Percentiles rank a stretch among this genome's conserved stretches.
Conservation (phyloP, 2,888 invertebrate species). For the Alcis repandata region DNA sequence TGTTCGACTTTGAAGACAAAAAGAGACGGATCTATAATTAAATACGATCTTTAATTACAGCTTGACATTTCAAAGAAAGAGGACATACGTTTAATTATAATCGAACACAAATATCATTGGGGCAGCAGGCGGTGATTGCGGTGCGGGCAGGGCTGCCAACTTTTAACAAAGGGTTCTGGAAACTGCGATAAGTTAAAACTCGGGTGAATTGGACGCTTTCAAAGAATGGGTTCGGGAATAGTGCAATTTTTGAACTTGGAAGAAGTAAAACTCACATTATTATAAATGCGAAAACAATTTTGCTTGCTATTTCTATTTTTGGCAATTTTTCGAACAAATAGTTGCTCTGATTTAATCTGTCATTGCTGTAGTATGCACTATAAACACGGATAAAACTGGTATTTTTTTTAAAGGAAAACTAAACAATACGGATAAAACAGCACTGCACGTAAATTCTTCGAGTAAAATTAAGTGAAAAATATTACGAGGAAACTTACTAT, state of each 20-base stretch:
- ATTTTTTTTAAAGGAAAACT: too few species aligned
- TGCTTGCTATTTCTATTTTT: too few species aligned
- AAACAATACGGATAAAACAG: too few species aligned
- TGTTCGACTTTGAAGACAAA: constrained; percentile 45
- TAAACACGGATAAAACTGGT: too few species aligned
- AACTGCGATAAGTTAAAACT: constrained; percentile 36
- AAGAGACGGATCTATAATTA: constrained; percentile 62
- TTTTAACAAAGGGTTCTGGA: constrained; percentile 42
- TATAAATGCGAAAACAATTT: background rate
- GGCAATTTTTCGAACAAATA: too few species aligned
- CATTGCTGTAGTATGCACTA: too few species aligned
- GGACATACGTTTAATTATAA: constrained; percentile 84
- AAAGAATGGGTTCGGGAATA: background rate
- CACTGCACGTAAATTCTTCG: background rate
- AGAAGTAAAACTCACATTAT: background rate
- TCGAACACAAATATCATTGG: constrained; percentile 86
- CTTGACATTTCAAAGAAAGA: constrained; percentile 85
- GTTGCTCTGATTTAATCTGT: too few species aligned
- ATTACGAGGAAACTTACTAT: too few species aligned
- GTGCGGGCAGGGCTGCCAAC: constrained; percentile 59
- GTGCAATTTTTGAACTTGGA: background rate
- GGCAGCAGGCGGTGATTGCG: constrained; percentile 77
- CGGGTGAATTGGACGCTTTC: constrained; percentile 2
- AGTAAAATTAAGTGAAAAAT: background rate
- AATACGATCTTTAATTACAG: constrained; percentile 77